Conservation (phyloP, 2,888 invertebrate species). For the Griposia aprilina region DNA sequence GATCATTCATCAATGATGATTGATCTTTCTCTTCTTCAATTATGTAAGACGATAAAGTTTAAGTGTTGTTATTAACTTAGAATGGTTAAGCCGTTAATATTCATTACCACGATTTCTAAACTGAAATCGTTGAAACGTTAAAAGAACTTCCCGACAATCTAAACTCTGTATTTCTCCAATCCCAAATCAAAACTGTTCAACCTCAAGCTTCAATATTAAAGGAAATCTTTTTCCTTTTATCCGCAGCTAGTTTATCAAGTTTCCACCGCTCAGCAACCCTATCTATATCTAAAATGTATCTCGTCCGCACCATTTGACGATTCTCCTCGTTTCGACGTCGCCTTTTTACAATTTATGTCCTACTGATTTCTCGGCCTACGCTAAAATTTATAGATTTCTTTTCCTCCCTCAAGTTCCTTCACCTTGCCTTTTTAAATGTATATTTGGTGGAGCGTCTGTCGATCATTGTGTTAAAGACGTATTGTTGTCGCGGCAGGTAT, state of each 20-base stretch:
- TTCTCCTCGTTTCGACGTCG: slow-evolving; percentile 79
- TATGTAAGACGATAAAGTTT: not conserved
- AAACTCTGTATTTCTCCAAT: slow-evolving; percentile 46
- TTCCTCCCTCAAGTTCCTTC: slow-evolving; percentile 52
- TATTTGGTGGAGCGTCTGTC: slow-evolving; percentile 58
- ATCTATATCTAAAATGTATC: slow-evolving; percentile 84
- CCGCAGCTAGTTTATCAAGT: slow-evolving; percentile 61
- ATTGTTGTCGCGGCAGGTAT: slow-evolving; percentile 49
- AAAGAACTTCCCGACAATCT: slow-evolving; percentile 41
- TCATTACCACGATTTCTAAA: slow-evolving; percentile 19
- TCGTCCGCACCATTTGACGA: slow-evolving; percentile 87
- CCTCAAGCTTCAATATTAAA: slow-evolving; percentile 56
- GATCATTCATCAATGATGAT: not conserved
- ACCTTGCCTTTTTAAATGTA: slow-evolving; percentile 56
- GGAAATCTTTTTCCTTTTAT: slow-evolving; percentile 45
- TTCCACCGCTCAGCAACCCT: slow-evolving; percentile 71
- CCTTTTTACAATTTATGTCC: slow-evolving; percentile 84
- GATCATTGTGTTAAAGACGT: slow-evolving; percentile 59
- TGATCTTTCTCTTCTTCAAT: not conserved
- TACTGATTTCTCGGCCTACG: slow-evolving; percentile 75
- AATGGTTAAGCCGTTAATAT: not conserved
- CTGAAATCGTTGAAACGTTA: slow-evolving; percentile 23
- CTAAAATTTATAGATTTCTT: slow-evolving; percentile 70
- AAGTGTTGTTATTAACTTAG: slow-evolving; percentile 2
- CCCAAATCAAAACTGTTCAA: slow-evolving; percentile 45